A percentile compares a stretch with the other conserved stretches of the same genome.
Evolutionary conservation across 2,888 invertebrate species (phyloP).

Genomic region (Sisyra terminalis): DNA sequence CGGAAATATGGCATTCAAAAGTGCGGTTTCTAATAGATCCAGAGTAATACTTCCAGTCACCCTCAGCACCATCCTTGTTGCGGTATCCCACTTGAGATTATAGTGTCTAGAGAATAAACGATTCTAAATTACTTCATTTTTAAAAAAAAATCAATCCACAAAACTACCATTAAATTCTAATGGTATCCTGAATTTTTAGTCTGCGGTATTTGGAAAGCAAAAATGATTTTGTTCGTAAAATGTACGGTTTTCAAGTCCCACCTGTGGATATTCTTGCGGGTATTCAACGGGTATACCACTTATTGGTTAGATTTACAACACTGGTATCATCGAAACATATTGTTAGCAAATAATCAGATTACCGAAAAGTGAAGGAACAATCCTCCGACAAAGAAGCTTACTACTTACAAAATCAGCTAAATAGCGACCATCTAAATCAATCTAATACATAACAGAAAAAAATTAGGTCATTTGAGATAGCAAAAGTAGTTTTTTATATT

Average conservation of each 20-base stretch:
- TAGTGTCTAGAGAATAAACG: conserved; percentile 53
- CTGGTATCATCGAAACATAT: conserved; percentile 61
- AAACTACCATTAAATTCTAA: conserved; percentile 85
- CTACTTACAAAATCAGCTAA: conserved; percentile 64
- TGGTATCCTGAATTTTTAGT: conserved; percentile 88
- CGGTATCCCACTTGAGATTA: conserved; percentile 74
- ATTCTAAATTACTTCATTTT: conserved; percentile 41
- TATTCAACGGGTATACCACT: conserved; percentile 62
- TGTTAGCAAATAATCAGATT: conserved; percentile 64
- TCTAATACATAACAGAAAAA: too few species aligned
- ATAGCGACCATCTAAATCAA: conserved; percentile 67
- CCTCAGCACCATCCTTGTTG: conserved; percentile 60
- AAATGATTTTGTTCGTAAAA: conserved; percentile 68
- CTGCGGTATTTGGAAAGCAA: conserved; percentile 63
- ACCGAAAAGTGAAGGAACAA: conserved; percentile 80
- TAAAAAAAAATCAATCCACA: conserved; percentile 71
- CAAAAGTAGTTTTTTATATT: too few species aligned
- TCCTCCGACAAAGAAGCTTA: conserved; percentile 85
- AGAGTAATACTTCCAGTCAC: conserved; percentile 74
- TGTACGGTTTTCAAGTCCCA: conserved; percentile 30
- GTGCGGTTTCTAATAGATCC: conserved; percentile 66
- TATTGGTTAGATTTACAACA: conserved; percentile 44
- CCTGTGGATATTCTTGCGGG: conserved; percentile 37
- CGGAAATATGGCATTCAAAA: conserved; percentile 62
- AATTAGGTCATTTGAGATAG: too few species aligned